phyloP scores from a whole-genome alignment of 2,113 vertebrate species.

The Oryctolagus cuniculus region mOryCun1.1 NC_091447.1:45430001-45430500 shows the following conservation, averaged over 20 bases:
- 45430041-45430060: constrained; percentile 7
- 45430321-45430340: constrained; percentile 12
- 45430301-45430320: constrained; percentile 46
- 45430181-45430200: background rate
- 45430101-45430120: background rate
- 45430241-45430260: background rate
- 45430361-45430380: background rate
- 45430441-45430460: constrained; percentile 10
- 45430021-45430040: constrained; percentile 22
- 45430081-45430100: background rate
- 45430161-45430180: background rate
- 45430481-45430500: background rate
- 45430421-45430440: constrained; percentile 43
- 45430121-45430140: background rate
- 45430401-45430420: constrained; percentile 57
- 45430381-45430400: constrained; percentile 33
- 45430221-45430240: background rate
- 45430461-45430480: background rate
- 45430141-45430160: constrained; percentile 17
- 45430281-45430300: background rate
- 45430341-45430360: constrained; percentile 48
- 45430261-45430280: background rate
- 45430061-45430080: background rate
- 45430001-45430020: background rate
- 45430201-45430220: background rate